Evolutionary conservation across 2,797 vertebrate species (phyloP).

Genomic region (Eutrigla gurnardus): DNA sequence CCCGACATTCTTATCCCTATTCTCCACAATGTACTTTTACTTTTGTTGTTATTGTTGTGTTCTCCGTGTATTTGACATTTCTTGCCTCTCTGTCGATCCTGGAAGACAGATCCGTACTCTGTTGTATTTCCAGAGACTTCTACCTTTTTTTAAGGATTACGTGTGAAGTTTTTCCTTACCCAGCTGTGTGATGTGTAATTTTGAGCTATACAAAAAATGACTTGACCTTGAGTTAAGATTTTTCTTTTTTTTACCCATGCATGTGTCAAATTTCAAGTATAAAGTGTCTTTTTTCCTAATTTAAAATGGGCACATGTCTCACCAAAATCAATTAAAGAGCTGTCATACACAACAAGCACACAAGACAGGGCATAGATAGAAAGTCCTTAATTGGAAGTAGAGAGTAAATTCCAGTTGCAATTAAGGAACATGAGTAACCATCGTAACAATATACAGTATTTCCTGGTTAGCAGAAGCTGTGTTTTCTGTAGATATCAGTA

Average conservation of each 20-base stretch:
- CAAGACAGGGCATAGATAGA: neutral
- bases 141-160: neutral
- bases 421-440: neutral
- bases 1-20: neutral
- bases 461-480: neutral
- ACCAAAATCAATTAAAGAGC: neutral
- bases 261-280: too few relatives aligned
- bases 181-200: neutral
- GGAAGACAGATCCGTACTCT: too few relatives aligned
- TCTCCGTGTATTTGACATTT: neutral
- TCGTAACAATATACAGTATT: neutral
- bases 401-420: neutral
- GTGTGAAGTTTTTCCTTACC: neutral
- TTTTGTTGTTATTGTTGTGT: constrained; percentile 5
- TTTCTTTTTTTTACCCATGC: too few relatives aligned
- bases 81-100: neutral
- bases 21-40: neutral
- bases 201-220: neutral
- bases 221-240: neutral
- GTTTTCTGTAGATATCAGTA: constrained; percentile 10
- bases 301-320: neutral
- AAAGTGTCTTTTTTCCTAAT: neutral
- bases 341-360: neutral
- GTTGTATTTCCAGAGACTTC: neutral
- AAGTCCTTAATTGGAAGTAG: neutral